Evolutionary conservation across 2,797 vertebrate species (phyloP), one percentile per base, ranked within the genome.

Genomic region (Lagorchestes hirsutus): DNA sequence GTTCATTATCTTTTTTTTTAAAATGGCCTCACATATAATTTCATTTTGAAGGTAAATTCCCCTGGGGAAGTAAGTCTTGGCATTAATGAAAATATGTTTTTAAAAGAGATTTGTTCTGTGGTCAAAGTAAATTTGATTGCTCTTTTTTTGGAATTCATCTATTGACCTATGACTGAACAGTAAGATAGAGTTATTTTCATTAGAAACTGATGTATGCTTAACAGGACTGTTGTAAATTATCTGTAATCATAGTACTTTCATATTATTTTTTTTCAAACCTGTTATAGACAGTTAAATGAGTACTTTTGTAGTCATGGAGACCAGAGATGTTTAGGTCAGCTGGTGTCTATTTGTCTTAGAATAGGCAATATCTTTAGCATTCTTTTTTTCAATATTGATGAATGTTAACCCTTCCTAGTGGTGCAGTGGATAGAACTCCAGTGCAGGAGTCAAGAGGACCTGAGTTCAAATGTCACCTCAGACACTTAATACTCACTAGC

Each of bases 221-320:
- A 40, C 14, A 54, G 29, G 28, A 74, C 52, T 90, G 1, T 50
- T 54, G 11, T 93, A 8, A 93, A 13, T 91, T 62, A 34, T 57
- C 28, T 92, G 29, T 57, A 50, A 74, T 67, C 2, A 1, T 94
- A 52, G 16, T 90, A 10, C 34, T 28, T 6, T 96, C 59, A 50
- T 12, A 9, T 93, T n/a, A 55, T 95, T 31, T 62, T 95, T 95
- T 1, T 59, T 57, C 10, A 97, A 96, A 67, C 55, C 82, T 91
- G 52, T 62, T 92, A 16, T 67, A 67, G 13, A 90, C 58, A 94
- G 56, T 46, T 95, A 56, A 93, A 54, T 92, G 91, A 93, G 13
- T 55, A 59, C 18, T 34, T 92, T 0, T 87, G 0, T 62, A 50
- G 90, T 91, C 59, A 58, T 59, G 58, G n/a, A 52, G 8, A 67